Conservation (phyloP, 2,888 invertebrate species). For the Orchesella flavescens region DNA sequence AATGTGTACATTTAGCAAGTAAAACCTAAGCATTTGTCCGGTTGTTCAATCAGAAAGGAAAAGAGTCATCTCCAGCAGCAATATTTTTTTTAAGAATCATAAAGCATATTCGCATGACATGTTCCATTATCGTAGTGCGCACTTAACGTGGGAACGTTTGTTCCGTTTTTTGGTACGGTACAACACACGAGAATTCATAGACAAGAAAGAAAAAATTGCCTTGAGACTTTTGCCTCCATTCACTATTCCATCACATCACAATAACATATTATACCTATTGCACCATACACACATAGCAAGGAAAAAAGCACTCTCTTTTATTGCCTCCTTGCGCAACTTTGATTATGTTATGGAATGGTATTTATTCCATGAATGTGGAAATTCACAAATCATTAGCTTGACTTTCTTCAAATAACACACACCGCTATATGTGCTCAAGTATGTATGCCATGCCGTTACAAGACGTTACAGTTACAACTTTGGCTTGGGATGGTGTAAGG, state of each 20-base stretch:
- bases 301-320: constrained; percentile 59
- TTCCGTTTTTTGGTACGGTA: no score
- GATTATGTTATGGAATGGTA: constrained; percentile 54
- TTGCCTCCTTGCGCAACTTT: constrained; percentile 57
- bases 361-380: constrained; percentile 53
- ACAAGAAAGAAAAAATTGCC: no score
- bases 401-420: neutral
- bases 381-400: constrained; percentile 54
- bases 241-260: neutral
- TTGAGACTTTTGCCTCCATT: no score
- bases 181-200: no score
- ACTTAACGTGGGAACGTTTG: neutral
- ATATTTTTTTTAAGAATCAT: no score
- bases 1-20: no score
- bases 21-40: no score
- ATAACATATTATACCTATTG: constrained; percentile 14
- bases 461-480: neutral
- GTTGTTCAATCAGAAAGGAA: no score
- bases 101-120: neutral
- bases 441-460: no score
- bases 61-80: no score
- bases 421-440: no score
- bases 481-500: neutral
- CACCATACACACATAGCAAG: constrained; percentile 28
- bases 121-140: constrained; percentile 4